Evolutionary conservation across 2,113 vertebrate genomes (phyloP).

Genomic region (Pavo muticus): DNA sequence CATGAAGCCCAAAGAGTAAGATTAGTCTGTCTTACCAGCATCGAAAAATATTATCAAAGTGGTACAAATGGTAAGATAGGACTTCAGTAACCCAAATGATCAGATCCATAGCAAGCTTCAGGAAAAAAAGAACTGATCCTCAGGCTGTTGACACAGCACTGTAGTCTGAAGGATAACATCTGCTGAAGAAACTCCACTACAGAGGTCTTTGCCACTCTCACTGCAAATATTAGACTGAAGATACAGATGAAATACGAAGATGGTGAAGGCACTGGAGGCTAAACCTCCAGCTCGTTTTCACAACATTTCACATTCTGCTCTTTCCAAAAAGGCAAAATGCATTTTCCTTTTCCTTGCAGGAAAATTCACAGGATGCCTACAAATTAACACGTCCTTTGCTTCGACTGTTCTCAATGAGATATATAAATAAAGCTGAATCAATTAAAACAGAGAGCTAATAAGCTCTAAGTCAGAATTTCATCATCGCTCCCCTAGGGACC

Average conservation of each 20-base stretch:
- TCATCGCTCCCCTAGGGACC: not conserved
- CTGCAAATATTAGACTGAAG: not conserved
- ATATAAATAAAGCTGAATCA: slow-evolving; percentile 58
- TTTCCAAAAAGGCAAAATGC: not conserved
- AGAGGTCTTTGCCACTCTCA: not conserved
- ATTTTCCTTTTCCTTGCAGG: slow-evolving; percentile 11
- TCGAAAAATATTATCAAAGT: not conserved
- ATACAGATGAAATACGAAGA: not conserved
- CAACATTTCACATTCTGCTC: not conserved
- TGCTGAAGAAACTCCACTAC: not conserved
- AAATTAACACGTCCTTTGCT: slow-evolving; percentile 51
- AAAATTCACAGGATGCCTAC: slow-evolving; percentile 28
- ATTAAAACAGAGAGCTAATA: slow-evolving; percentile 71
- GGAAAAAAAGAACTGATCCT: not conserved
- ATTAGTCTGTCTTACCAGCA: not conserved
- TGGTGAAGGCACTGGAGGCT: not conserved
- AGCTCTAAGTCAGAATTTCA: slow-evolving; percentile 50
- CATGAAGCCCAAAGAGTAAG: not conserved
- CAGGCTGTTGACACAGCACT: not conserved
- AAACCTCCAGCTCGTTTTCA: slow-evolving; percentile 1
- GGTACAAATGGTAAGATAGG: not conserved
- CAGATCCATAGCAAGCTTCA: not conserved
- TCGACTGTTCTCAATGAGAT: slow-evolving; percentile 38
- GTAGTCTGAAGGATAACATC: not conserved
- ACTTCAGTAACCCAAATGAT: not conserved